These are phyloP conservation scores for Phorcus lineatus DNA, from an alignment of 2,888 invertebrate species.

Conservation along the genomic window DNA sequence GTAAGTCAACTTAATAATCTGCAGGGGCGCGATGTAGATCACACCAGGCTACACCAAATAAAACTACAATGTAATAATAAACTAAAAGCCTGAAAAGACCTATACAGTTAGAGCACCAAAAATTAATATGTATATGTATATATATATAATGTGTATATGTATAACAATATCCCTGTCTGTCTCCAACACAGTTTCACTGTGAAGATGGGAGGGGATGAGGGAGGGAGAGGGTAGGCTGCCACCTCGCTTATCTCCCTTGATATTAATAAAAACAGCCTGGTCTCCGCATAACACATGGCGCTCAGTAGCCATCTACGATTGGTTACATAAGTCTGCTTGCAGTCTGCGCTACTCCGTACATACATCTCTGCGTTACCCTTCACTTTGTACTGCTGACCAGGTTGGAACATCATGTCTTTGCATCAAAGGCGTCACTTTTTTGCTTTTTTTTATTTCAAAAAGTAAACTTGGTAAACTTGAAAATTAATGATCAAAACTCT, in stretches of 20 bases:
- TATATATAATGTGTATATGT: conserved; percentile 25
- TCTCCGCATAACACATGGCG: neutral
- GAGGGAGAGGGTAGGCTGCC: neutral
- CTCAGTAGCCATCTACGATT: conserved; percentile 19
- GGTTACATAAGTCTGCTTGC: neutral
- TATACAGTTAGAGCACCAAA: conserved; percentile 28
- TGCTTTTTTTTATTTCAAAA: conserved; percentile 13
- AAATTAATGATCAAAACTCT: conserved; percentile 24
- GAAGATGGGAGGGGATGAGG: conserved; percentile 1
- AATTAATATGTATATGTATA: conserved; percentile 25
- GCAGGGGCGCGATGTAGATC: neutral
- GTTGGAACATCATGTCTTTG: conserved; percentile 4
- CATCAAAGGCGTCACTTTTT: neutral
- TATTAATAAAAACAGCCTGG: conserved; percentile 22
- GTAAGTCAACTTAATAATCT: conserved; percentile 14
- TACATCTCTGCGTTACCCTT: neutral
- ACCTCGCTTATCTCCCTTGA: neutral
- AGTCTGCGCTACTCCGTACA: neutral
- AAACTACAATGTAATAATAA: conserved; percentile 20
- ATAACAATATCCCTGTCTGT: conserved; percentile 26
- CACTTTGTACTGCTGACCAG: neutral
- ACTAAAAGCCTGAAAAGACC: conserved; percentile 27
- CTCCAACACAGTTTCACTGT: conserved; percentile 14
- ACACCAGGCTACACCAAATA: conserved; percentile 12
- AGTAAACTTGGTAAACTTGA: conserved; percentile 11